A percentile compares a stretch with the other conserved stretches of the same genome.
These are phyloP conservation scores for Laupala kohalensis DNA, from an alignment of 1,140 invertebrate species.

Conservation along the genomic window DNA sequence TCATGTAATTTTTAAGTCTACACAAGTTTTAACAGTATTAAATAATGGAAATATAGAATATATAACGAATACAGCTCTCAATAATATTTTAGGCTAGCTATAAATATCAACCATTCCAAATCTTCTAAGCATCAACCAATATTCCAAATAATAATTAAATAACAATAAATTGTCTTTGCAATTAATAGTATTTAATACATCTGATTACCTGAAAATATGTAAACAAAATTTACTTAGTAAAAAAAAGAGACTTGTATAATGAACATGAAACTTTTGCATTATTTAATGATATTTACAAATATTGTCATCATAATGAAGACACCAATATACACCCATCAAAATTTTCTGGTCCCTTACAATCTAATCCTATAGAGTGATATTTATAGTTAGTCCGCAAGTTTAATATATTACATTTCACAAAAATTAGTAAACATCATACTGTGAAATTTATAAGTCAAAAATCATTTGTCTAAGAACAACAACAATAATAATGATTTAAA, in stretches of 20 bases:
- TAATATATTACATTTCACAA: neutral
- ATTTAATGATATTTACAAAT: neutral
- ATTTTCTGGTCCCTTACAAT: neutral
- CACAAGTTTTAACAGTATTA: neutral
- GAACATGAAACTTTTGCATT: neutral
- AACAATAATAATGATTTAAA: no score
- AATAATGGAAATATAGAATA: neutral
- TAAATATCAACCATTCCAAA: neutral
- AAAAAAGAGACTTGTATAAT: no score
- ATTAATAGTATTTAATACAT: no score
- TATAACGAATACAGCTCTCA: neutral
- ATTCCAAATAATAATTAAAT: no score
- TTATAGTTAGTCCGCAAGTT: neutral
- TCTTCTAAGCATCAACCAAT: no score
- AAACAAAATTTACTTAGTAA: no score
- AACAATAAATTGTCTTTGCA: no score
- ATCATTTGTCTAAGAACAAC: no score
- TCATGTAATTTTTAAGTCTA: neutral
- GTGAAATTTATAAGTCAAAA: no score
- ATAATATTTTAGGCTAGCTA: neutral
- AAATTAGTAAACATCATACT: neutral
- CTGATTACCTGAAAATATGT: no score
- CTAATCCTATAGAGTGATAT: neutral
- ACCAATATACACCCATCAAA: neutral
- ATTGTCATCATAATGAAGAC: neutral